Evolutionary conservation across 2,888 invertebrate genomes (phyloP), one percentile per base, ranked within the genome.

Genomic region (Drosophila differens): DNA sequence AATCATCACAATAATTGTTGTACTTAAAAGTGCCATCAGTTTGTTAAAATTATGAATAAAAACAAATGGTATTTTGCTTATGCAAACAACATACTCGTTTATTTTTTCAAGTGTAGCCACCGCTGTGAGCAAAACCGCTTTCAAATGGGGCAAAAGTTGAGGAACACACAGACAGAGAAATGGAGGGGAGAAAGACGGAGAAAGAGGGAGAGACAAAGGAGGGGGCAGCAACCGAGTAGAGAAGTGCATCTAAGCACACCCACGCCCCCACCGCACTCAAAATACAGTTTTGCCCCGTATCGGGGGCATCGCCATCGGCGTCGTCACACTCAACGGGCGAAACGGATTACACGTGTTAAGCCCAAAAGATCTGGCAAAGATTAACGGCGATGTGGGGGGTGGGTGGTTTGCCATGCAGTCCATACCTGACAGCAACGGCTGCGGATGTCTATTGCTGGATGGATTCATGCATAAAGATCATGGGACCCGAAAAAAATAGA

Each of bases 261-360:
- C 61, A 71, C 77, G 71, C 77, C 28, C 9, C 37, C 4, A 52
- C 10, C 62, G 30, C 22, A 61, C 57, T 54, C 54, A 10, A 47
- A 51, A 59, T 39, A 28, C 32, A 14, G 16, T 52, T 30, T 19
- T 22, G 19, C 19, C 32, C 19, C 59, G 16, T 28, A 32, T 65
- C 28, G 66, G 66, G 44, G 68, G 28, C 67, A 52, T 49, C 60
- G 59, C 59, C 57, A 57, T 57, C 39, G 59, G 63, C 54, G 39
- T 25, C 82, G 57, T 61, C 78, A 72, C 77, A 81, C 67, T 72
- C 61, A 61, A 41, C 54, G 76, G 67, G 66, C 67, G 53, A 66
- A 76, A 55, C 68, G 74, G 76, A 81, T 82, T 81, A 81, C 74
- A 82, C 79, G 74, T 82, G 80, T 76, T 81, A 73, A 70, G 83